Base-by-base conservation (phyloP, 1,140 invertebrate species). In the Protaetia brevitarsis region DNA sequence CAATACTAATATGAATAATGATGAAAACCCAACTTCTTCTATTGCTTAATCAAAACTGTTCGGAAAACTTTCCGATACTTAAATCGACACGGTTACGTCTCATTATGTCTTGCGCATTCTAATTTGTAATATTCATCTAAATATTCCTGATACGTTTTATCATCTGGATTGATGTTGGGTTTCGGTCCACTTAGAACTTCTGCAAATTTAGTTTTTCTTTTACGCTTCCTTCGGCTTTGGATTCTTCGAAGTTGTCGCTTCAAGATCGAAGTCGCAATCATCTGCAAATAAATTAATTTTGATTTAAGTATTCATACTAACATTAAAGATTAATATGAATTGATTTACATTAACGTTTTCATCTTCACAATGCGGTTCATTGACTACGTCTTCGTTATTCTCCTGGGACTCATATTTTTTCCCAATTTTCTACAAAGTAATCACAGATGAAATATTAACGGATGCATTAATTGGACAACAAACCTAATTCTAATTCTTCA, bases 31-130 rank as follows among this genome's bases (percentile, higher is more conserved):
- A 81, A 92, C 92, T 84, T 98, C 96, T 74, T 96, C 93, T 63
- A 90, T 82, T 26, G 87, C 87, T n/a, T 98, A 81, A 2, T 97
- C 97, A 82, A 91, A 99, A 80, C 91, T 86, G 81, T 98, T 98
- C 0, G 95, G 87, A 21, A 89, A 2, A 95, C 93, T 77, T 92
- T 84, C 36, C 94, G 85, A 76, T 99, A 99, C 76, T 96, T 96
- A 79, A 97, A 99, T 74, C 93, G 84, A 71, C 94, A 97, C 0
- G 93, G 93, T 65, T 76, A 78, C 96, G 94, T 0, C 88, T 93
- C 66, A 98, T 90, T 31, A 98, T 86, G 80, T 98, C 97, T 78
- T 99, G n/a, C 96, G 81, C 90, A 98, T 78, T 97, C 93, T 67
- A 98, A 81, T 69, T 90, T 88, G 75, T 97, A 98, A 80, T 97